Evolutionary conservation across 2,888 invertebrate species (phyloP), one percentile per base, ranked within the genome.

Genomic region (Campoplex nolae): DNA sequence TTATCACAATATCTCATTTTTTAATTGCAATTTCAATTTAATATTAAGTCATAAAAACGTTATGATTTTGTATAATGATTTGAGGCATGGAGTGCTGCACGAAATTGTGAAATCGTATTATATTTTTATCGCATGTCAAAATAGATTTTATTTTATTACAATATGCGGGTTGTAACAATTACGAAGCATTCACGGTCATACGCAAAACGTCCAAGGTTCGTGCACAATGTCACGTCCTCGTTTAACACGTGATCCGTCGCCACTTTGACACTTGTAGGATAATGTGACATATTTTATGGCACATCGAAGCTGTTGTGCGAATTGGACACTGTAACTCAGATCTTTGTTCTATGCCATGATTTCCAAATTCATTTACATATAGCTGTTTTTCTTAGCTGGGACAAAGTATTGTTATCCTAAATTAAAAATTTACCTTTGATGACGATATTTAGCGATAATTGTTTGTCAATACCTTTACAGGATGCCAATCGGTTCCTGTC

Each of bases 181-280:
- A 86, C 86, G 91, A 90, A 91, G 58, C 88, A 90, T 92, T 92
- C 91, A 90, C 86, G 89, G 90, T 85, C 91, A 88, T 86, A 78
- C 82, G 58, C 73, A 54, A 77, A 80, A 79, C 81, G 89, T 90
- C 88, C 89, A 91, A 91, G 89, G 89, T 89, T 89, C 89, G 38
- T n/a, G 38, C 23, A 86, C 91, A 93, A 91, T 91, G 90, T 84
- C 88, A 70, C 87, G 88, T 89, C 91, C 91, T 86, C 89, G 91
- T 84, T 88, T 45, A 58, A 38, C 79, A 58, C 78, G 35, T 70
- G 42, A 79, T 62, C 56, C 67, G 48, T 73, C 48, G 28, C 32
- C 16, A 11, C 16, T 32, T 76, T 70, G 81, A 83, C 71, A 67
- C 38, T 16, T 77, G 35, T 67, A 8, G 65, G 51, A 77, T 67